phyloP scores from a whole-genome alignment of 2,113 vertebrate genomes.

The Pogona vitticeps region DNA sequence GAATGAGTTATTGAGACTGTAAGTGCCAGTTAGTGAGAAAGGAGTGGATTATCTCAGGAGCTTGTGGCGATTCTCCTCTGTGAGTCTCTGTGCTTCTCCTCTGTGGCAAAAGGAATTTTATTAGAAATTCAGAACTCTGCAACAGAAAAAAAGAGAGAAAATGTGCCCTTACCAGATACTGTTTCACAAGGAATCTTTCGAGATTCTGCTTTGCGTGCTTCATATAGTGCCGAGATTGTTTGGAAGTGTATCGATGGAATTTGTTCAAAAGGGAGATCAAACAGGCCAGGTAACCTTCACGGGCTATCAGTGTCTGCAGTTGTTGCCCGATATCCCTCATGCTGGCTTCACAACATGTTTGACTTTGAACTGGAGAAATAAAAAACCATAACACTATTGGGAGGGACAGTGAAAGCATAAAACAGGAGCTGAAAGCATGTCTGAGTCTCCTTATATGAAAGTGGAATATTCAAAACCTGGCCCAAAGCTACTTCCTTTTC shows the following conservation, averaged over 20 bases:
- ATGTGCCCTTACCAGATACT: not conserved
- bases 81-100: not conserved
- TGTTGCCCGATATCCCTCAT: not conserved
- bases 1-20: too few species aligned
- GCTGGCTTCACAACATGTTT: not conserved
- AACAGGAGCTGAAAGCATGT: not conserved
- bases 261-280: constrained; percentile 28
- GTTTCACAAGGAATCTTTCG: not conserved
- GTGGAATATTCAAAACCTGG: not conserved
- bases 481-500: too few species aligned
- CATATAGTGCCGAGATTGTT: not conserved
- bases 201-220: not conserved
- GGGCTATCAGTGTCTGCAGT: not conserved
- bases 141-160: not conserved
- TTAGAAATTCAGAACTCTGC: too few species aligned
- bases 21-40: too few species aligned
- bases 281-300: not conserved
- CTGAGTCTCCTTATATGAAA: not conserved
- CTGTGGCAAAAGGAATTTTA: too few species aligned
- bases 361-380: not conserved
- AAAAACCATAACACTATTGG: not conserved
- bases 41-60: too few species aligned
- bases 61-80: too few species aligned
- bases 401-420: not conserved
- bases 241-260: not conserved